These are phyloP conservation scores for Artibeus lituratus DNA, from an alignment of 2,797 vertebrate species.

Conservation along the genomic window DNA sequence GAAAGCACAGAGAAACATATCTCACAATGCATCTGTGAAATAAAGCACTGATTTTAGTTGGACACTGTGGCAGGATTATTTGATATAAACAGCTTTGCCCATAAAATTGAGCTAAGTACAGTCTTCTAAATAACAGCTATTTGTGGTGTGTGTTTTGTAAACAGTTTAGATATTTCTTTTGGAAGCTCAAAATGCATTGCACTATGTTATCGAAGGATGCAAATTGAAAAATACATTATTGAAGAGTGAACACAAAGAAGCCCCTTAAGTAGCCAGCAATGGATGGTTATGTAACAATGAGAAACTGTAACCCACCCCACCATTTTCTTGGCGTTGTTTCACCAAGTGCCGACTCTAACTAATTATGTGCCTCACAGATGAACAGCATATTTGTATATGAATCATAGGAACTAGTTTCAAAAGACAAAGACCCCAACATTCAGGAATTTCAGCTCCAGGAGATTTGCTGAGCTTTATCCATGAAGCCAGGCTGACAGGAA, in stretches of 20 bases:
- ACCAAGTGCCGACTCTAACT: neutral
- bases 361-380: neutral
- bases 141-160: constrained; percentile 69
- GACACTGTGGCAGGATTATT: constrained; percentile 42
- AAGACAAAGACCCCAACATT: neutral
- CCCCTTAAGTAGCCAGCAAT: constrained; percentile 65
- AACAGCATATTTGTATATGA: neutral
- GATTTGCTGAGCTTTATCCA: neutral
- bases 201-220: constrained; percentile 36
- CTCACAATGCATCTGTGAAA: constrained; percentile 68
- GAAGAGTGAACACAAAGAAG: constrained; percentile 67
- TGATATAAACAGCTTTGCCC: constrained; percentile 60
- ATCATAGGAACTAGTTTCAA: neutral
- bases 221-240: constrained; percentile 69
- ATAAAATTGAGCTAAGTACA: constrained; percentile 59
- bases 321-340: neutral
- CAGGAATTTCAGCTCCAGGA: neutral
- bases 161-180: constrained; percentile 70
- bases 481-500: neutral
- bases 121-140: constrained; percentile 70
- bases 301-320: neutral
- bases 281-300: constrained; percentile 50
- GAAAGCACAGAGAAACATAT: constrained; percentile 66
- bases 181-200: constrained; percentile 57
- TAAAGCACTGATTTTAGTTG: constrained; percentile 71